phyloP scores from a whole-genome alignment of 2,113 vertebrate genomes.

The Mustelus asterias region DNA sequence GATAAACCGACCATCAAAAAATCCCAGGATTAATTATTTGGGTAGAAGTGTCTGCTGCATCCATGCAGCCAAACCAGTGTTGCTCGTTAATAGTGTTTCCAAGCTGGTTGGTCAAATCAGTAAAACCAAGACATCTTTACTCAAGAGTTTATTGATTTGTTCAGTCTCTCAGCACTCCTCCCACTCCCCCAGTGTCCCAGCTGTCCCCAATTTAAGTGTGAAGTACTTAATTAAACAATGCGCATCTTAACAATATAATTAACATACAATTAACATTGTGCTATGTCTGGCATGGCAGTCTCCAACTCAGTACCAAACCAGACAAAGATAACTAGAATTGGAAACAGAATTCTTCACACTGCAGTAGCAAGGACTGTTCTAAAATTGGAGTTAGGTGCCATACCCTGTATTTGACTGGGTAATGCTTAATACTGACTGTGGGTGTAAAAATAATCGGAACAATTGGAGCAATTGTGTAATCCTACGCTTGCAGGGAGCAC shows the following conservation, averaged over 20 bases:
- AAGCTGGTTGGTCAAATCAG: no score
- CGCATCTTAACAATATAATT: no score
- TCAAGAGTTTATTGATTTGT: no score
- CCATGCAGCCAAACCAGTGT: not conserved
- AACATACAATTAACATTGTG: not conserved
- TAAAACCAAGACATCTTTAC: no score
- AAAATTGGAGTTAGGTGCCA: not conserved
- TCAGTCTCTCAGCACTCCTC: no score
- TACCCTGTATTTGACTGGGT: not conserved
- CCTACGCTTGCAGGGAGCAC: not conserved
- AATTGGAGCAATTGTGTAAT: not conserved
- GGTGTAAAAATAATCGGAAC: not conserved
- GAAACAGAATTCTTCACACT: not conserved
- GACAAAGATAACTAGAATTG: not conserved
- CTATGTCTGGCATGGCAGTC: not conserved
- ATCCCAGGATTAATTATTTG: not conserved
- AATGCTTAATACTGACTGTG: not conserved
- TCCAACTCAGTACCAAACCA: not conserved
- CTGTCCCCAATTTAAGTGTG: no score
- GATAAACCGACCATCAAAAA: not conserved
- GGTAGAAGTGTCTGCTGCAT: no score
- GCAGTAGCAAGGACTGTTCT: not conserved
- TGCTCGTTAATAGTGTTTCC: no score
- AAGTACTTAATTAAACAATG: no score
- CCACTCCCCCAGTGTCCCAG: no score